phyloP scores from a whole-genome alignment of 2,797 vertebrate species.

The Triplophysa yarkandensis region DNA sequence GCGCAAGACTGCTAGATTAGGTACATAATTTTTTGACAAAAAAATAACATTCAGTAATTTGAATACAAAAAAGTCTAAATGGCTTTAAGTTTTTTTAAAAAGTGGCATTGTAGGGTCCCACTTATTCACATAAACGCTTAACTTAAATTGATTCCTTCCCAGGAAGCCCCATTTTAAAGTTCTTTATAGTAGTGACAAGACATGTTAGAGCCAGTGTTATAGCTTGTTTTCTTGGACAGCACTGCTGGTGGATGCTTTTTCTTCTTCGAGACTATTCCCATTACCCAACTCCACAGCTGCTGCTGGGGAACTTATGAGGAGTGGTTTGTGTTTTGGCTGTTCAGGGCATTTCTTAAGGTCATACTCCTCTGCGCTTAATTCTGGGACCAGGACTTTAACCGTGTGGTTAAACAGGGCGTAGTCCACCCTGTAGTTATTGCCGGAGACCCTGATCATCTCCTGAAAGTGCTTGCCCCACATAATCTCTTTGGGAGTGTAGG shows the following conservation, averaged over 20 bases:
- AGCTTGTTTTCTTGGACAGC: slow-evolving; percentile 36
- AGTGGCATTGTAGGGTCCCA: background rate
- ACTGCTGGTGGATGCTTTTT: slow-evolving; percentile 19
- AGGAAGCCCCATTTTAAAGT: slow-evolving; percentile 26
- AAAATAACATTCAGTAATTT: background rate
- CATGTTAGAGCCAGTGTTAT: slow-evolving; percentile 14
- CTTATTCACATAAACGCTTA: background rate
- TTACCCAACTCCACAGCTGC: slow-evolving; percentile 63
- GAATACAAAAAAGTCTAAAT: background rate
- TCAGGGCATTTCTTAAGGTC: slow-evolving; percentile 75
- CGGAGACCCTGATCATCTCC: slow-evolving; percentile 84
- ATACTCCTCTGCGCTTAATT: slow-evolving; percentile 84
- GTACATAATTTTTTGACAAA: background rate
- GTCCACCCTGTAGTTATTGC: slow-evolving; percentile 86
- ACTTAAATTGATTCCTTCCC: slow-evolving; percentile 4
- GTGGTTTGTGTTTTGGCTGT: slow-evolving; percentile 35
- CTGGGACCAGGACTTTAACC: slow-evolving; percentile 82
- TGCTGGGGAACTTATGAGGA: slow-evolving; percentile 49
- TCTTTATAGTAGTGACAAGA: slow-evolving; percentile 4
- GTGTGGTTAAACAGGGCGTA: slow-evolving; percentile 90
- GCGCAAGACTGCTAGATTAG: slow-evolving; percentile 11
- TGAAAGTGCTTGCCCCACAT: slow-evolving; percentile 94
- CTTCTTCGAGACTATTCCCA: slow-evolving; percentile 41
- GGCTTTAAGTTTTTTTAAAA: background rate
- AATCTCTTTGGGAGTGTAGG: slow-evolving; percentile 88